Conservation (phyloP, 2,797 vertebrate species). For the Amphiprion clarkii region DNA sequence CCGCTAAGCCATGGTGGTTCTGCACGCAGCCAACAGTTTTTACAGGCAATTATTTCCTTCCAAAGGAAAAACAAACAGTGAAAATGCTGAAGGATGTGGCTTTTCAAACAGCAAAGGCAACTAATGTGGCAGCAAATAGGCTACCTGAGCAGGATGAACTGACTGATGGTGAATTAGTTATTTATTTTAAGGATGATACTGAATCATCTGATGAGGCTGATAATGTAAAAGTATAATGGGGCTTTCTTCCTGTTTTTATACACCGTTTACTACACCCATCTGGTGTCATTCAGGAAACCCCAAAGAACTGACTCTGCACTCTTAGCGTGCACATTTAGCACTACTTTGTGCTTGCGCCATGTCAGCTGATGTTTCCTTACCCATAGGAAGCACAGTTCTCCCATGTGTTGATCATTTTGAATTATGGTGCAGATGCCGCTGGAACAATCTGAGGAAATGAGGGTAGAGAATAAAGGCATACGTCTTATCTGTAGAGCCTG, state of each 20-base stretch:
- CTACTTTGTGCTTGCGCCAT: conserved; percentile 16
- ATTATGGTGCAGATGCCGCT: conserved; percentile 28
- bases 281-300: conserved; percentile 19
- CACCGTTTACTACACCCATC: conserved; percentile 1
- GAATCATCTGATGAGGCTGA: neutral
- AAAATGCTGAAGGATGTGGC: neutral
- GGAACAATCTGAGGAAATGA: conserved; percentile 71
- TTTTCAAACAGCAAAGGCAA: neutral
- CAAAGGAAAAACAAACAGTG: neutral
- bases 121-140: neutral
- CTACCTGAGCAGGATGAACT: neutral
- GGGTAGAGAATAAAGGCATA: conserved; percentile 24
- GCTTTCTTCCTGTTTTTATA: conserved; percentile 27
- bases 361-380: conserved; percentile 53
- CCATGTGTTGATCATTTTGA: conserved; percentile 32
- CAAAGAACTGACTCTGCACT: conserved; percentile 17
- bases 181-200: neutral
- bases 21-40: neutral
- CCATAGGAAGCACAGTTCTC: conserved; percentile 43
- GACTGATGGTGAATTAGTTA: neutral
- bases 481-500: neutral
- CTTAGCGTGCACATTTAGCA: neutral
- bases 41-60: neutral
- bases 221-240: neutral
- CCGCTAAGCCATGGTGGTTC: neutral